Conservation (phyloP, 2,113 vertebrate genomes). For the Hymenochirus boettgeri region DNA sequence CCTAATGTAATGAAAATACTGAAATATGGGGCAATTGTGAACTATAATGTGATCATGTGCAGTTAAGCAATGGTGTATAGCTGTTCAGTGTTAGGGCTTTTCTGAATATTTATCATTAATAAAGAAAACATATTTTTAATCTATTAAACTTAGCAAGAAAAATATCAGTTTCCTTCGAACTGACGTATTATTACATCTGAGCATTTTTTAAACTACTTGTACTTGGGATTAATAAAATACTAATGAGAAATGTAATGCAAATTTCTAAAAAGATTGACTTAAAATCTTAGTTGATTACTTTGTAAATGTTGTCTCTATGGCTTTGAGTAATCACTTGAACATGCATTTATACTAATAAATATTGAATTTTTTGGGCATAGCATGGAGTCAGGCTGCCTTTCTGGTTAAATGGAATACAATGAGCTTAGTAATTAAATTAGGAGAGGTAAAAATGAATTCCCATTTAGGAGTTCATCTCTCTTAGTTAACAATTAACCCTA, state of each 20-base stretch:
- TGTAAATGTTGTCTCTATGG: slow-evolving; percentile 29
- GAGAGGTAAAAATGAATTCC: slow-evolving; percentile 59
- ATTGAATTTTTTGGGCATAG: slow-evolving; percentile 58
- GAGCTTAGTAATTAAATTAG: slow-evolving; percentile 68
- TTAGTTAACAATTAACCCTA: slow-evolving; percentile 66
- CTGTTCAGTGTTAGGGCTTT: no score
- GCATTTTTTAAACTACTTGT: no score
- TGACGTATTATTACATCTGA: no score
- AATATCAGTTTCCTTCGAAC: no score
- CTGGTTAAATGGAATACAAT: slow-evolving; percentile 58
- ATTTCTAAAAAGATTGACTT: slow-evolving; percentile 12
- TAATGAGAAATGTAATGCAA: slow-evolving; percentile 1
- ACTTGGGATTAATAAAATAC: background rate
- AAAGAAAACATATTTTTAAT: no score
- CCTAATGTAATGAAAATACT: no score
- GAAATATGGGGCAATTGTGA: no score
- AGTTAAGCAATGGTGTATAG: no score
- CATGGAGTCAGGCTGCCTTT: slow-evolving; percentile 44
- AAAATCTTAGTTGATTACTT: slow-evolving; percentile 26
- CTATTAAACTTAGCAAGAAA: no score
- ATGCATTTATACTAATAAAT: slow-evolving; percentile 54
- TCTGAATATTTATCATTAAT: no score
- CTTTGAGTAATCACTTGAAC: slow-evolving; percentile 29
- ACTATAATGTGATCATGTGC: no score
- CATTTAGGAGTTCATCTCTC: slow-evolving; percentile 63